These are phyloP conservation scores for Polydesmus complanatus DNA, from an alignment of 2,888 invertebrate genomes.

Conservation along the genomic window DNA sequence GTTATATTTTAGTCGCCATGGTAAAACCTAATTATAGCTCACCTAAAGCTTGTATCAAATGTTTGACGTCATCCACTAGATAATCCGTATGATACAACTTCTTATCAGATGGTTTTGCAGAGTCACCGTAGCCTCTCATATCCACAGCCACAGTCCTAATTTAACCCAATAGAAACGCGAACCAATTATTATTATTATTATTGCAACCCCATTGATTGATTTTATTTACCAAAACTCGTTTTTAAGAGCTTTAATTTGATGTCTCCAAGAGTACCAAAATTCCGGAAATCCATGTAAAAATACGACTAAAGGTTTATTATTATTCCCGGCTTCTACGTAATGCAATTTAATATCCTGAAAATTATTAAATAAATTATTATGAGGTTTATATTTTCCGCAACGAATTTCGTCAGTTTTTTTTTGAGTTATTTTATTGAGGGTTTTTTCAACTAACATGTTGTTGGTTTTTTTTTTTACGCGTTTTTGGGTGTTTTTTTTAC, in stretches of 20 bases:
- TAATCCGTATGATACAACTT: constrained; percentile 45
- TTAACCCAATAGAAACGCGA: no score
- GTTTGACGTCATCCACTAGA: constrained; percentile 48
- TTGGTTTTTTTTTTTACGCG: no score
- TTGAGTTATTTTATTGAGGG: no score
- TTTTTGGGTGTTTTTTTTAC: no score
- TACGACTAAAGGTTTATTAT: constrained; percentile 49
- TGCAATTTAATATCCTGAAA: constrained; percentile 53
- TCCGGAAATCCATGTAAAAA: constrained; percentile 62
- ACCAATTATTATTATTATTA: no score
- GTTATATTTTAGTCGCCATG: neutral
- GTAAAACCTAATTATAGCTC: no score
- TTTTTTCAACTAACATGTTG: no score
- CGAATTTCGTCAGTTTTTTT: no score
- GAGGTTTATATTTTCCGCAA: no score
- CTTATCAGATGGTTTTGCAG: constrained; percentile 52
- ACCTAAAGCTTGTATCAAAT: constrained; percentile 46
- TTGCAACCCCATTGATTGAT: no score
- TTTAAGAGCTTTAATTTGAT: constrained; percentile 49
- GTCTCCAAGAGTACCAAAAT: constrained; percentile 62
- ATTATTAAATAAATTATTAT: neutral
- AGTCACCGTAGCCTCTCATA: constrained; percentile 63
- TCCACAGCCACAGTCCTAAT: constrained; percentile 55
- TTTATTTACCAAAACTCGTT: constrained; percentile 43
- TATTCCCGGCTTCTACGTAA: constrained; percentile 52